A percentile compares a stretch with the other conserved stretches of the same genome.
These are phyloP conservation scores for Heliconius congener DNA, from an alignment of 1,140 invertebrate genomes.

Conservation along the genomic window DNA sequence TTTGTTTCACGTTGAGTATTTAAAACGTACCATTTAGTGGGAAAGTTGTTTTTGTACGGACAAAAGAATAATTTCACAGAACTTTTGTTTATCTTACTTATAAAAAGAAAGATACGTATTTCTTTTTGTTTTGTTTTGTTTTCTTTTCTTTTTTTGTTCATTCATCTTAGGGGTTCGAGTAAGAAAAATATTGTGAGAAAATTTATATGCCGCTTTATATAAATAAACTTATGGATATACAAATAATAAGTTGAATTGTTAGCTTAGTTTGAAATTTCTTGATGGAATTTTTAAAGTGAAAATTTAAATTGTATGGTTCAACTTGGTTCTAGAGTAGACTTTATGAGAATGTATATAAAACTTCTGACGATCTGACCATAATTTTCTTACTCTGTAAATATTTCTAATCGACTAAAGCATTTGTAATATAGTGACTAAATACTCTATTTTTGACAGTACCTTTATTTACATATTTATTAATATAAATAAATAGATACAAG, in stretches of 20 bases:
- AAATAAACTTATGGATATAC: neutral
- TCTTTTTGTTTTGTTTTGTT: no score
- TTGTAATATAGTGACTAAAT: no score
- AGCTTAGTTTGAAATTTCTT: neutral
- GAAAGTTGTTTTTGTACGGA: neutral
- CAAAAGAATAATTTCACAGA: neutral
- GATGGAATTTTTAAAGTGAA: neutral
- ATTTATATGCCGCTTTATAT: neutral
- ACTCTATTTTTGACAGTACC: no score
- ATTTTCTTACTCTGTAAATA: no score
- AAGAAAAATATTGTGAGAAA: neutral
- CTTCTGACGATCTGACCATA: neutral
- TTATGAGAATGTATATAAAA: neutral
- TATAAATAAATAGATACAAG: no score
- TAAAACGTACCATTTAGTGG: slow-evolving; percentile 12
- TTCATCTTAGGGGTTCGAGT: neutral
- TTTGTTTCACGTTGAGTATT: slow-evolving; percentile 8
- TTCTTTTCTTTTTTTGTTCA: neutral
- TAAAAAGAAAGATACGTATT: neutral
- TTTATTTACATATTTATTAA: no score
- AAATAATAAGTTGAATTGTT: neutral
- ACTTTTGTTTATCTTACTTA: slow-evolving; percentile 4
- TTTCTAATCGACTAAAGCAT: no score
- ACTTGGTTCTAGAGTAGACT: neutral
- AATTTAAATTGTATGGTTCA: neutral